Evolutionary conservation across 2,888 invertebrate species (phyloP).

Genomic region (Melitaea athalia): DNA sequence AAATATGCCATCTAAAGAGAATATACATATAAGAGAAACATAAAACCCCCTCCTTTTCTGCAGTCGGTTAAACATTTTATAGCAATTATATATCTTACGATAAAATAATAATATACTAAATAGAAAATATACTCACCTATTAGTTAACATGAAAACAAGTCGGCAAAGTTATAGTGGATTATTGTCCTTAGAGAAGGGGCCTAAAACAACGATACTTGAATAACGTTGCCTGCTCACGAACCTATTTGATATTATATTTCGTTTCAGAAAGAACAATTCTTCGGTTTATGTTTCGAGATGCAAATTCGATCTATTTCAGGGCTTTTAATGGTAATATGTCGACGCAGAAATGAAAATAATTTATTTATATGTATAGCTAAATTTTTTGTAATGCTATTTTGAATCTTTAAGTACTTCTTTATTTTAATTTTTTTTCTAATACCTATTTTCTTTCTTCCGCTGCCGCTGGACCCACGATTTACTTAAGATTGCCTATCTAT

Average conservation of each 20-base stretch:
- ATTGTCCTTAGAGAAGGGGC: not conserved
- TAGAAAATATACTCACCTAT: too few species aligned
- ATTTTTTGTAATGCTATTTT: too few species aligned
- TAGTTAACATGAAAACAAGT: too few species aligned
- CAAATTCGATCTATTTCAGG: constrained; percentile 16
- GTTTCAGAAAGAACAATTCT: constrained; percentile 17
- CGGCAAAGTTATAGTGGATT: not conserved
- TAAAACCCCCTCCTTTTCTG: too few species aligned
- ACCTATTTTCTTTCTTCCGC: too few species aligned
- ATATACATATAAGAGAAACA: too few species aligned
- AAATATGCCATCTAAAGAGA: too few species aligned
- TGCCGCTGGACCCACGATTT: too few species aligned
- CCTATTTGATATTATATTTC: constrained; percentile 19
- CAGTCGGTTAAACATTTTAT: too few species aligned
- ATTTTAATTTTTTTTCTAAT: too few species aligned
- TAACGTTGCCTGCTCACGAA: constrained; percentile 21
- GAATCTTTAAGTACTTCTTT: too few species aligned
- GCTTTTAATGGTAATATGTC: constrained; percentile 1
- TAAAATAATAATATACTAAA: not conserved
- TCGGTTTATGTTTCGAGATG: constrained; percentile 13
- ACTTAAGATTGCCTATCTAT: too few species aligned
- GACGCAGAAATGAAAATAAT: not conserved
- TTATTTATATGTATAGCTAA: not conserved
- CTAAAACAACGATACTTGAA: constrained; percentile 15
- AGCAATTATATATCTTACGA: not conserved